phyloP scores from a whole-genome alignment of 2,888 invertebrate genomes.

The Drosophila barbarae region DNA sequence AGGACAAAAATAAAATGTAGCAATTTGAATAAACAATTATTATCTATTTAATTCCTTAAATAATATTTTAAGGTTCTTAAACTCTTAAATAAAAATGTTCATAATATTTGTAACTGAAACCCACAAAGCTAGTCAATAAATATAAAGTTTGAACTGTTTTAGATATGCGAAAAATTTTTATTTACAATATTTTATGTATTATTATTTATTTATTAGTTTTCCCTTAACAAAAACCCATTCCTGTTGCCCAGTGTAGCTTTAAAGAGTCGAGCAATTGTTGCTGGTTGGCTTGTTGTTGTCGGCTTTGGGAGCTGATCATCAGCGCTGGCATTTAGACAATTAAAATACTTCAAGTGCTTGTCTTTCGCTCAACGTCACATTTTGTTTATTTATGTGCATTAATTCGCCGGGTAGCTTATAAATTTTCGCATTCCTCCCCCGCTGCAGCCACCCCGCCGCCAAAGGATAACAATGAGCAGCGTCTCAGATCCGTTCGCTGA shows the following conservation, averaged over 20 bases:
- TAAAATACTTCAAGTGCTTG: slow-evolving; percentile 76
- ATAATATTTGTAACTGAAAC: too few species aligned
- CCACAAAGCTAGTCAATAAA: too few species aligned
- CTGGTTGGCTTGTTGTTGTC: slow-evolving; percentile 28
- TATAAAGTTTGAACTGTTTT: too few species aligned
- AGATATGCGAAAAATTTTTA: too few species aligned
- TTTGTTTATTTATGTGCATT: slow-evolving; percentile 73
- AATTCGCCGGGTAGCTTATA: slow-evolving; percentile 71
- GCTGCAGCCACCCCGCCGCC: slow-evolving; percentile 1
- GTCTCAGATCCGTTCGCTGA: not conserved
- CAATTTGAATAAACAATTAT: too few species aligned
- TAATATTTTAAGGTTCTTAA: not conserved
- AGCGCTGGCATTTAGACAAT: slow-evolving; percentile 74
- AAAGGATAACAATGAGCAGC: slow-evolving; percentile 59
- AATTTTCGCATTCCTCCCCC: slow-evolving; percentile 54
- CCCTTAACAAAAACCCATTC: not conserved
- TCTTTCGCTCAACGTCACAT: slow-evolving; percentile 71
- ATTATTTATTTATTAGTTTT: too few species aligned
- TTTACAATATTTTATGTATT: too few species aligned
- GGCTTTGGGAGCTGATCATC: slow-evolving; percentile 57
- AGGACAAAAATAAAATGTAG: too few species aligned
- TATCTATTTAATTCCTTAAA: not conserved
- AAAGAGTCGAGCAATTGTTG: slow-evolving; percentile 49
- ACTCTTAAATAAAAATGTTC: too few species aligned
- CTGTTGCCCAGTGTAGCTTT: slow-evolving; percentile 46